phyloP scores from a whole-genome alignment of 2,888 invertebrate genomes.

The Laothoe populi region DNA sequence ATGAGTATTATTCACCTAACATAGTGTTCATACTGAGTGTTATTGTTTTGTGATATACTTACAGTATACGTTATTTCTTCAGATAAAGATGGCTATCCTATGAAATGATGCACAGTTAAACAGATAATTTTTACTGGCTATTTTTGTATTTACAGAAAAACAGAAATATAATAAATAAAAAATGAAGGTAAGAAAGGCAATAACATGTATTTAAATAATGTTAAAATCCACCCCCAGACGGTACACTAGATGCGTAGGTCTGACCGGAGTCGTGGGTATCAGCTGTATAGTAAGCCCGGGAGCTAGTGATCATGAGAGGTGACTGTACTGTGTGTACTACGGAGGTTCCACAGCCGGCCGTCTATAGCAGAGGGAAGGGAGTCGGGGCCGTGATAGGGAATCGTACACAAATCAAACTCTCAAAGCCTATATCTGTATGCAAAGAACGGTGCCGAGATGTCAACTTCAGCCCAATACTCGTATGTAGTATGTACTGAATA shows the following conservation, averaged over 20 bases:
- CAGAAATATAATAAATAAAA: slow-evolving; percentile 61
- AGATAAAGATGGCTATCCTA: slow-evolving; percentile 88
- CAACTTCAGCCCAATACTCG: slow-evolving; percentile 32
- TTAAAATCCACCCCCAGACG: slow-evolving; percentile 40
- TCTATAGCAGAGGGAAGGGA: slow-evolving; percentile 33
- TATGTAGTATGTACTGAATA: slow-evolving; percentile 39
- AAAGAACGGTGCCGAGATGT: slow-evolving; percentile 14
- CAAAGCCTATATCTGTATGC: slow-evolving; percentile 11
- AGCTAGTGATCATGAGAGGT: slow-evolving; percentile 30
- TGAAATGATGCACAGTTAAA: slow-evolving; percentile 91
- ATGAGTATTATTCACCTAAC: slow-evolving; percentile 77
- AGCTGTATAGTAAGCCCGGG: slow-evolving; percentile 42
- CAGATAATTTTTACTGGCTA: slow-evolving; percentile 89
- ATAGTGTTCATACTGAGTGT: slow-evolving; percentile 82
- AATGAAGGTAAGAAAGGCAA: slow-evolving; percentile 55
- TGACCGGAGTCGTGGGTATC: slow-evolving; percentile 18
- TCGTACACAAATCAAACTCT: slow-evolving; percentile 15
- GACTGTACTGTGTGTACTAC: too few species aligned
- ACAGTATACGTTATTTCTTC: slow-evolving; percentile 85
- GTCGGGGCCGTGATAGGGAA: slow-evolving; percentile 40
- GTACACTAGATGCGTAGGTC: slow-evolving; percentile 24
- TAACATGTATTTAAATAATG: slow-evolving; percentile 50
- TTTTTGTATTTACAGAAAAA: slow-evolving; percentile 83
- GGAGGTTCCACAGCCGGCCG: slow-evolving; percentile 35
- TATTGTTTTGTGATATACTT: slow-evolving; percentile 84